Conservation (phyloP, 1,140 invertebrate genomes). For the Cyphomyrmex costatus region DNA sequence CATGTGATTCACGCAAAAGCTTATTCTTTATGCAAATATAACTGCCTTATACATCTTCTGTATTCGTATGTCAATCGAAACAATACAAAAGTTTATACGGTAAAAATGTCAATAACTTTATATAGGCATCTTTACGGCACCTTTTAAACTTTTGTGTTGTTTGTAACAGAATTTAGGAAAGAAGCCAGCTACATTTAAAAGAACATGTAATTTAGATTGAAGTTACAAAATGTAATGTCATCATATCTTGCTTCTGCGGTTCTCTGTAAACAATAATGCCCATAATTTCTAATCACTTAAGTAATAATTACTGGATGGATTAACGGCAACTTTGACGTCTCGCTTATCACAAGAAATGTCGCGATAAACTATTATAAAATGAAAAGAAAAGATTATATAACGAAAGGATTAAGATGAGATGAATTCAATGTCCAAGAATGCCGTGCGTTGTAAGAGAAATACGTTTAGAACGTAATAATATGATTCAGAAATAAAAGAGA, state of each 20-base stretch:
- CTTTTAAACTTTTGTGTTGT: conserved; percentile 22
- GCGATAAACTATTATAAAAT: background rate
- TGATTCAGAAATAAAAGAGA: conserved; percentile 3
- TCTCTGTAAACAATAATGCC: conserved; percentile 6
- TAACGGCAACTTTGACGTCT: background rate
- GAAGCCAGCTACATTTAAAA: background rate
- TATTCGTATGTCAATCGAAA: background rate
- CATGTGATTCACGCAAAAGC: conserved; percentile 17
- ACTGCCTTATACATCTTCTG: conserved; percentile 17
- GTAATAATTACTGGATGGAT: conserved; percentile 13
- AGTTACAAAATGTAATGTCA: conserved; percentile 12
- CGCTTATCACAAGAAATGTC: conserved; percentile 6
- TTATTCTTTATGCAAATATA: conserved; percentile 15
- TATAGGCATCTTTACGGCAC: background rate
- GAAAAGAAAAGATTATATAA: background rate
- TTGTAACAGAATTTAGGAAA: background rate
- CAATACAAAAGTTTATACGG: conserved; percentile 19
- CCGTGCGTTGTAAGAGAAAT: conserved; percentile 11
- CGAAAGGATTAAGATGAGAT: background rate
- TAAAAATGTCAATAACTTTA: conserved; percentile 17
- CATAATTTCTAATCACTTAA: conserved; percentile 4
- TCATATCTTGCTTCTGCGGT: conserved; percentile 24
- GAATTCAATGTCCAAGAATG: conserved; percentile 12
- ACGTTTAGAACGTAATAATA: conserved; percentile 23
- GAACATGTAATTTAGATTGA: background rate